A percentile compares a stretch with the other conserved stretches of the same genome.
Evolutionary conservation across 2,888 invertebrate genomes (phyloP).

Genomic region (Gastrophysa polygoni): DNA sequence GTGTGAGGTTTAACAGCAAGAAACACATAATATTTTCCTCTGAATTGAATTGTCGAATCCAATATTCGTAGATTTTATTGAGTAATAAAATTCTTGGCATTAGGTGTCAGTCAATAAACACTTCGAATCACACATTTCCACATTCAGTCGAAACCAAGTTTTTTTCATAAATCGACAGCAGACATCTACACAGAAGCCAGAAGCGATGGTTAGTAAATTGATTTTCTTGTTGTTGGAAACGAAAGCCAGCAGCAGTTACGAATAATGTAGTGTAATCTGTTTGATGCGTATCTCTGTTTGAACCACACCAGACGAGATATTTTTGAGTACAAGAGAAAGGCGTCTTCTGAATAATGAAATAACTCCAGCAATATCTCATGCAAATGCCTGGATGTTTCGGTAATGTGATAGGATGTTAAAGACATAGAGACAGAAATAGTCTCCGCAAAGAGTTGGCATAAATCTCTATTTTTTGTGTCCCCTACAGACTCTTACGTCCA

Average conservation of each 20-base stretch:
- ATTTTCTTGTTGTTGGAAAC: neutral
- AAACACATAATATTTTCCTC: no score
- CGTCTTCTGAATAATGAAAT: conserved; percentile 38
- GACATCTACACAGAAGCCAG: neutral
- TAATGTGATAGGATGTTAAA: conserved; percentile 40
- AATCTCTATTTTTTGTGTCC: neutral
- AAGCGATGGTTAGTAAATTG: neutral
- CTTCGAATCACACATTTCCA: no score
- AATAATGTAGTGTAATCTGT: conserved; percentile 11
- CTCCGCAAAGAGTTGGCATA: neutral
- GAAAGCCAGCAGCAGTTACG: neutral
- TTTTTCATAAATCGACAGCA: neutral
- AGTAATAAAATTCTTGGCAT: no score
- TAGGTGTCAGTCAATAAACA: no score
- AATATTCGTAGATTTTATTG: no score
- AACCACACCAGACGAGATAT: neutral
- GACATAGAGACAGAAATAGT: neutral
- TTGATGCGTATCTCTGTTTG: conserved; percentile 7
- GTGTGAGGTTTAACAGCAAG: no score
- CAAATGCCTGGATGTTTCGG: conserved; percentile 41
- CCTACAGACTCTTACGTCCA: neutral
- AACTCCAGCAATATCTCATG: conserved; percentile 42
- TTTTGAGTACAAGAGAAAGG: conserved; percentile 4
- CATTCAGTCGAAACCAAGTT: no score
- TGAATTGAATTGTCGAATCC: no score